Evolutionary conservation across 2,888 invertebrate species (phyloP).

Genomic region (Sinelater perroti): DNA sequence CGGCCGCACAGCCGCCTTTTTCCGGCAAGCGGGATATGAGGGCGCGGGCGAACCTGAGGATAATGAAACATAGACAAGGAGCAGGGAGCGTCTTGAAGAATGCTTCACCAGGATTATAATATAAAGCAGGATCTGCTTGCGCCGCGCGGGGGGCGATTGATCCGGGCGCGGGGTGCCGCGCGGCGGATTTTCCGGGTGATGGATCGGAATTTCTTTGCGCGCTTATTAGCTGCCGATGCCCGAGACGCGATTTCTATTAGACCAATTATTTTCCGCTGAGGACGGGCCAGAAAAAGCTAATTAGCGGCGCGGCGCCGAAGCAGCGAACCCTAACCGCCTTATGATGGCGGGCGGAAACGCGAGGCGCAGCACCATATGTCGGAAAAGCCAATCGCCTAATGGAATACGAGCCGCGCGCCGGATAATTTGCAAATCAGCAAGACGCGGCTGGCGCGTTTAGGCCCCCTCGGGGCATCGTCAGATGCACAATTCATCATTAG

Average conservation of each 20-base stretch:
- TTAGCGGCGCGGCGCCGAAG: neutral
- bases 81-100: slow-evolving; percentile 35
- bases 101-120: slow-evolving; percentile 39
- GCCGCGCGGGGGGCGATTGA: slow-evolving; percentile 39
- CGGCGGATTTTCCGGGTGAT: slow-evolving; percentile 22
- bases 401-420: slow-evolving; percentile 30
- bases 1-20: slow-evolving; percentile 11
- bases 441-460: slow-evolving; percentile 34
- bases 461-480: slow-evolving; percentile 39
- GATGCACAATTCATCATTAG: slow-evolving; percentile 42
- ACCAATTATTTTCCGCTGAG: slow-evolving; percentile 13
- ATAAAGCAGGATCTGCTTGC: slow-evolving; percentile 38
- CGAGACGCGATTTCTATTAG: too few relatives aligned
- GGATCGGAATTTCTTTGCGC: slow-evolving; percentile 12
- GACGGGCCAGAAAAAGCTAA: slow-evolving; percentile 8
- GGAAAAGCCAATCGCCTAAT: slow-evolving; percentile 34
- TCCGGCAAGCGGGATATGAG: slow-evolving; percentile 13
- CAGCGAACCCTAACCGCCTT: neutral
- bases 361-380: slow-evolving; percentile 30
- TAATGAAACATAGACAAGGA: slow-evolving; percentile 32
- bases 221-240: too few relatives aligned
- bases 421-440: slow-evolving; percentile 42
- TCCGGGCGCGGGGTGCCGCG: slow-evolving; percentile 31
- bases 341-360: neutral
- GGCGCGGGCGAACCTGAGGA: slow-evolving; percentile 30